Evolutionary conservation across 1,140 invertebrate species (phyloP).

Genomic region (Procambarus clarkii): DNA sequence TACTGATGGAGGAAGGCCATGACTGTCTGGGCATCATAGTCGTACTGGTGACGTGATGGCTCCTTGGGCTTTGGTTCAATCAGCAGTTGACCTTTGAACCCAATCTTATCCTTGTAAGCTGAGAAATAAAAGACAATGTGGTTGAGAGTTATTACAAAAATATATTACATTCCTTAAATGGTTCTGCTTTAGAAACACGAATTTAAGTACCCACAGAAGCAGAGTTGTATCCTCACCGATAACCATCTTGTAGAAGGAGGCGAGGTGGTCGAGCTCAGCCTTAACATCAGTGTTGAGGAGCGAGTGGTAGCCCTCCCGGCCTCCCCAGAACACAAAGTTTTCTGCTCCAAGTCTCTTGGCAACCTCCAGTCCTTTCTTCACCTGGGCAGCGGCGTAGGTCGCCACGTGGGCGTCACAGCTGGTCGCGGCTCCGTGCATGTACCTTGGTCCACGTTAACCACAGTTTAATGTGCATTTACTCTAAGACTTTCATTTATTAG

Average conservation of each 20-base stretch:
- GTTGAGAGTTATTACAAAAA: neutral
- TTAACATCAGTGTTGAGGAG: constrained; percentile 81
- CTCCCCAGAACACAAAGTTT: constrained; percentile 81
- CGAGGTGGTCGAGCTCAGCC: constrained; percentile 81
- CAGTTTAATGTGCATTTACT: neutral
- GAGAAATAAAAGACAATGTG: constrained; percentile 58
- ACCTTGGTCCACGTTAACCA: constrained; percentile 75
- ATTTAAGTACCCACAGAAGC: neutral
- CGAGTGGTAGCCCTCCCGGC: constrained; percentile 80
- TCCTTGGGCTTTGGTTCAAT: constrained; percentile 79
- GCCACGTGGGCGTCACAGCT: constrained; percentile 80
- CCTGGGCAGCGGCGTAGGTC: constrained; percentile 80
- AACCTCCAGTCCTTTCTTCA: constrained; percentile 82
- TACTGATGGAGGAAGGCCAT: constrained; percentile 81
- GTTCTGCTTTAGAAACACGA: too few species aligned
- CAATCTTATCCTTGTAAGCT: constrained; percentile 82
- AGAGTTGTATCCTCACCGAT: constrained; percentile 75
- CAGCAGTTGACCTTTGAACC: constrained; percentile 81
- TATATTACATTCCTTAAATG: neutral
- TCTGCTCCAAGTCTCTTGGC: constrained; percentile 81
- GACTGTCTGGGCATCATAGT: constrained; percentile 82
- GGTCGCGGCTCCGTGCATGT: constrained; percentile 80
- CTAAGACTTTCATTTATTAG: neutral
- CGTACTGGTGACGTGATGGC: constrained; percentile 79
- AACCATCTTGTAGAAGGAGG: constrained; percentile 81